Conservation (phyloP, 2,888 invertebrate species). For the Amphipoea oculea region DNA sequence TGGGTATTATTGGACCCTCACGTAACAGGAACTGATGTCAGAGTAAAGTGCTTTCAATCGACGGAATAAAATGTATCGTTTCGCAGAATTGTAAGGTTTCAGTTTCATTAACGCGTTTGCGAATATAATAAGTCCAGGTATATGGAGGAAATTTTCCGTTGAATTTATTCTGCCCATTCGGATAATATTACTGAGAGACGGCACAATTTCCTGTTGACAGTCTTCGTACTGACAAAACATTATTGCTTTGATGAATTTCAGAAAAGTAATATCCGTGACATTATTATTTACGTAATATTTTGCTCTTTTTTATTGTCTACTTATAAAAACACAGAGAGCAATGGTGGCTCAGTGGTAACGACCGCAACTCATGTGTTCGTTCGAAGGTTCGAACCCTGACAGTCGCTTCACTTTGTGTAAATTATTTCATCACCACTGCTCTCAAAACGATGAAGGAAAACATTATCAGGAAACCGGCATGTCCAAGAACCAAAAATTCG, state of each 20-base stretch:
- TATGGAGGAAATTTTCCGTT: not conserved
- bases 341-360: not conserved
- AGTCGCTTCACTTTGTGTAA: too few species aligned
- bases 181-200: not conserved
- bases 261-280: not conserved
- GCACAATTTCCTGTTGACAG: not conserved
- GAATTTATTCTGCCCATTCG: not conserved
- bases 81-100: slow-evolving; percentile 33
- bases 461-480: too few species aligned
- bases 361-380: not conserved
- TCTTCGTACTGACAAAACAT: not conserved
- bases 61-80: slow-evolving; percentile 37
- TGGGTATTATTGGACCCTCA: not conserved
- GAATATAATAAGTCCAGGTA: slow-evolving; percentile 1
- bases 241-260: slow-evolving; percentile 7
- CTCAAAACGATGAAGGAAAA: too few species aligned
- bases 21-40: slow-evolving; percentile 23
- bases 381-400: too few species aligned
- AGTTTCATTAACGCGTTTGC: slow-evolving; percentile 16
- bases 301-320: not conserved
- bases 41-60: slow-evolving; percentile 39
- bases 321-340: not conserved
- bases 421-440: too few species aligned
- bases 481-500: too few species aligned
- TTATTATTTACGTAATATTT: not conserved